Conservation (phyloP, 2,797 vertebrate genomes). For the Pagetopsis macropterus region DNA sequence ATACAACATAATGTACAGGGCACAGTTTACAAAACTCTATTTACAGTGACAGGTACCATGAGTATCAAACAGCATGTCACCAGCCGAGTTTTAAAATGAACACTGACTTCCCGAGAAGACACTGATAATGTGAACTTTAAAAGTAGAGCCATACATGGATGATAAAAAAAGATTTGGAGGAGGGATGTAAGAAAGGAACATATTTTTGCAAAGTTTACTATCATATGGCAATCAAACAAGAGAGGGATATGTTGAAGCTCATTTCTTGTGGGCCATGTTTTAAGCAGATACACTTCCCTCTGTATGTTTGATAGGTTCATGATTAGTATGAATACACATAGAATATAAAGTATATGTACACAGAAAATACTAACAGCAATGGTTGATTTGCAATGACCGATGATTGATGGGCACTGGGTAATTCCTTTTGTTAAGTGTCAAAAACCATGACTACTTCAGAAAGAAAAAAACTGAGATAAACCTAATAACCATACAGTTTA, state of each 20-base stretch:
- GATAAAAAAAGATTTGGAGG: not conserved
- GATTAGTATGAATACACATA: not conserved
- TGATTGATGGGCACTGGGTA: slow-evolving; percentile 4
- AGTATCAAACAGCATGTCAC: no score
- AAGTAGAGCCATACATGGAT: not conserved
- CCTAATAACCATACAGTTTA: no score
- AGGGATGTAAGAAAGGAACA: not conserved
- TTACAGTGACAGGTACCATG: no score
- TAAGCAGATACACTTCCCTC: not conserved
- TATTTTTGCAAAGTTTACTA: not conserved
- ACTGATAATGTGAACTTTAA: slow-evolving; percentile 4
- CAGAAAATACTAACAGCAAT: not conserved
- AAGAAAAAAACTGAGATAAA: not conserved
- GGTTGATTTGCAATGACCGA: not conserved
- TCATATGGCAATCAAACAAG: not conserved
- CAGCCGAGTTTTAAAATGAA: slow-evolving; percentile 6
- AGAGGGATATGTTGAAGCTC: not conserved
- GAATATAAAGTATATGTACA: not conserved
- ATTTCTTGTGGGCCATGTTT: not conserved
- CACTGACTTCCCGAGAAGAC: slow-evolving; percentile 15
- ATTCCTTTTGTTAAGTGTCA: not conserved
- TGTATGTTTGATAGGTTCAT: not conserved
- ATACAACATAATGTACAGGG: no score
- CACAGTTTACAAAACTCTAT: no score
- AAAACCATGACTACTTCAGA: not conserved